These are phyloP conservation scores for Lissocephala sabroskyi DNA, from an alignment of 2,888 invertebrate genomes.

Conservation along the genomic window DNA sequence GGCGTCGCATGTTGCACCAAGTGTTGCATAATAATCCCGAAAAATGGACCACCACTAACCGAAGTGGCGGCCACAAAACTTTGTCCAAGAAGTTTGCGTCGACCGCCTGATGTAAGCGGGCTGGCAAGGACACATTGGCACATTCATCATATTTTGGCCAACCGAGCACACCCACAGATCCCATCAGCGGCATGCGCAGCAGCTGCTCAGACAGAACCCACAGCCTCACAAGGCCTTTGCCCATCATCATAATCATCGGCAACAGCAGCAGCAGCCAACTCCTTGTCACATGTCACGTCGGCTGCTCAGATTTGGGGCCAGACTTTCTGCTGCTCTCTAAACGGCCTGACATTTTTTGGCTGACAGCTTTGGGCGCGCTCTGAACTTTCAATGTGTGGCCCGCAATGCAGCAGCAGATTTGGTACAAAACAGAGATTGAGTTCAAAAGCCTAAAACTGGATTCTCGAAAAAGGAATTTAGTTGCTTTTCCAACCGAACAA, in stretches of 20 bases:
- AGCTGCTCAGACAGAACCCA: neutral
- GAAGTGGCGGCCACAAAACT: slow-evolving; percentile 54
- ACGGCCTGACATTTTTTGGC: neutral
- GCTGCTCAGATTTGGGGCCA: slow-evolving; percentile 18
- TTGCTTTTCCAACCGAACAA: too few relatives aligned
- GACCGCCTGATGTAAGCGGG: slow-evolving; percentile 5
- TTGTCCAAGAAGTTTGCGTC: slow-evolving; percentile 9
- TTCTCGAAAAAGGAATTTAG: too few relatives aligned
- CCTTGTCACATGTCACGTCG: slow-evolving; percentile 64
- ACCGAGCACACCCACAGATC: slow-evolving; percentile 15
- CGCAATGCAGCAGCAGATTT: too few relatives aligned
- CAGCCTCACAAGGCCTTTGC: neutral
- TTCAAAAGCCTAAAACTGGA: too few relatives aligned
- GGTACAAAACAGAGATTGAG: too few relatives aligned
- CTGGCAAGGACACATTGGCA: slow-evolving; percentile 46
- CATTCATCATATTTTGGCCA: slow-evolving; percentile 52
- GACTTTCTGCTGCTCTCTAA: neutral
- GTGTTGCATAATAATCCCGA: slow-evolving; percentile 50
- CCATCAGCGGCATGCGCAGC: neutral
- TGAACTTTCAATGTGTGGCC: too few relatives aligned
- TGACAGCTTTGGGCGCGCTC: neutral
- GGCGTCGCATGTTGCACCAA: slow-evolving; percentile 39
- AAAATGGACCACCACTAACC: slow-evolving; percentile 18
- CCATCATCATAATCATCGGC: slow-evolving; percentile 27
- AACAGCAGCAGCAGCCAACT: slow-evolving; percentile 54